Evolutionary conservation across 37 sponge, comb jelly and placozoan species (phyloP).

Genomic region (Spongilla lacustris): DNA sequence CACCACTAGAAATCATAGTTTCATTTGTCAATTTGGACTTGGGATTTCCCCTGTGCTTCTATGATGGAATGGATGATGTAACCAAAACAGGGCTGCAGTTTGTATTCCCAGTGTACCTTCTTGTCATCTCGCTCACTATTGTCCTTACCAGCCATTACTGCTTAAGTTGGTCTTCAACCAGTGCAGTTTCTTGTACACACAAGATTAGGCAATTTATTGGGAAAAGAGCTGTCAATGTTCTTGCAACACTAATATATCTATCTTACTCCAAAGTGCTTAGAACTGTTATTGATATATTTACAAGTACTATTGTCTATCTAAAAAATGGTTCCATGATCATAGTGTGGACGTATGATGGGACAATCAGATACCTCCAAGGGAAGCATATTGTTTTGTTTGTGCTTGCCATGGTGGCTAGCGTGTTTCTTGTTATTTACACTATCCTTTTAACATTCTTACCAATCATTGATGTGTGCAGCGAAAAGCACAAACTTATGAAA

Average conservation of each 20-base stretch:
- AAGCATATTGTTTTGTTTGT: too few species aligned
- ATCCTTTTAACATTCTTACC: too few species aligned
- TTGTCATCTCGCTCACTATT: constrained; percentile 22
- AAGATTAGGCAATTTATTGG: too few species aligned
- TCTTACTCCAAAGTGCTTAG: constrained; percentile 36
- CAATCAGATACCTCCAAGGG: too few species aligned
- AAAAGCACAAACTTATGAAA: too few species aligned
- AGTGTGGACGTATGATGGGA: background rate
- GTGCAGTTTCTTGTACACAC: too few species aligned
- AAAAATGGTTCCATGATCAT: background rate
- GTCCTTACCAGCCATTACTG: constrained; percentile 16
- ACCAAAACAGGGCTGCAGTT: constrained; percentile 44
- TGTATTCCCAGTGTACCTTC: constrained; percentile 63
- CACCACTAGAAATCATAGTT: constrained; percentile 30
- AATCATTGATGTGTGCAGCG: too few species aligned
- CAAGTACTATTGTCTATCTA: background rate
- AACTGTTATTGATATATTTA: constrained; percentile 14
- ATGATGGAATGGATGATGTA: constrained; percentile 62
- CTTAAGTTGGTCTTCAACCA: too few species aligned
- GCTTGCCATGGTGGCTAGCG: too few species aligned
- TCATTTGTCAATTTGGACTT: constrained; percentile 54
- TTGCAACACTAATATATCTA: constrained; percentile 46
- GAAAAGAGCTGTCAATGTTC: constrained; percentile 16
- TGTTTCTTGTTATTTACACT: too few species aligned
- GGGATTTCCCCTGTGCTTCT: constrained; percentile 68